These are phyloP conservation scores for Acrossocheilus wenchowensis DNA, from an alignment of 2,797 vertebrate species.

Conservation along the genomic window DNA sequence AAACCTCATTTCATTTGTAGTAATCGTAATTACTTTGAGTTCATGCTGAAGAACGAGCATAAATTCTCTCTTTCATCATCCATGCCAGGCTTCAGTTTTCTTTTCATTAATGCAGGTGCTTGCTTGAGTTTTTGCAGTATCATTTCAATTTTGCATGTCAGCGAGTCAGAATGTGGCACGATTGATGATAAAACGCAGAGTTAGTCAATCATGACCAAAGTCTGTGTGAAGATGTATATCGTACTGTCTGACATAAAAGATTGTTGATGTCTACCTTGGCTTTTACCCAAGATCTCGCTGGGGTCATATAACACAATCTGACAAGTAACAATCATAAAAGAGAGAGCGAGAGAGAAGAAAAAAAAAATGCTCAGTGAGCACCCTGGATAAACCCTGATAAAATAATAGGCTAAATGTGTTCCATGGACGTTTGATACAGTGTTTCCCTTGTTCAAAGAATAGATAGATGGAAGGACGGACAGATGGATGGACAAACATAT, in stretches of 20 bases:
- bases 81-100: neutral
- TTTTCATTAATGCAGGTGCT: neutral
- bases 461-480: neutral
- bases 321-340: constrained; percentile 3
- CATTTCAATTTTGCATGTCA: neutral
- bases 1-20: neutral
- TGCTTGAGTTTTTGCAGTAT: neutral
- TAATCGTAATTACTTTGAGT: neutral
- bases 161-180: neutral
- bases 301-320: constrained; percentile 16
- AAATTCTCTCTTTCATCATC: neutral
- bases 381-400: constrained; percentile 4
- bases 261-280: constrained; percentile 8
- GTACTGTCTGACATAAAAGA: constrained; percentile 6
- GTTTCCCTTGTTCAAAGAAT: neutral
- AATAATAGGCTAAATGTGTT: neutral
- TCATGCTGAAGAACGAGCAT: neutral
- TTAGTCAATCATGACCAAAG: constrained; percentile 5
- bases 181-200: constrained; percentile 3
- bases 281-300: neutral
- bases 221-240: constrained; percentile 2
- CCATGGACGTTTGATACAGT: neutral
- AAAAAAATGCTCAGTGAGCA: neutral
- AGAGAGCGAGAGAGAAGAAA: neutral
- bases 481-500: no score